phyloP scores from a whole-genome alignment of 1,140 invertebrate genomes.

The Zaprionus inermis region DNA sequence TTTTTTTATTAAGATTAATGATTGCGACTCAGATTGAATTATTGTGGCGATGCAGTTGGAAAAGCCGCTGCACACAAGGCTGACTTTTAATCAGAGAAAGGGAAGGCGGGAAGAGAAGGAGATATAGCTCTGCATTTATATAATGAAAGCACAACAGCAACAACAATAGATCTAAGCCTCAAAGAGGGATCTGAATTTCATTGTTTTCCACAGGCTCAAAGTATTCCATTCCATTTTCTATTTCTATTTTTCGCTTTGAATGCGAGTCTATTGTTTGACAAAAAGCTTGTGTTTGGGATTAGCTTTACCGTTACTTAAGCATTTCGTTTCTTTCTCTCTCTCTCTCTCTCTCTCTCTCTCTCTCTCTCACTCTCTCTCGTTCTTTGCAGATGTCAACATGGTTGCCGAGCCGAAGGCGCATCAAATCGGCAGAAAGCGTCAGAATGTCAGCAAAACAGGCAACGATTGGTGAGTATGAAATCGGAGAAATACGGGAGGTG shows the following conservation, averaged over 20 bases:
- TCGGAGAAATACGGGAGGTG: too few relatives aligned
- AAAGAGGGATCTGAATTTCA: constrained; percentile 33
- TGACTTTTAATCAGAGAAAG: constrained; percentile 61
- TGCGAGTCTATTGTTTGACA: constrained; percentile 11
- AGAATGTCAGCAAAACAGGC: constrained; percentile 91
- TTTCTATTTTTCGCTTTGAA: constrained; percentile 2
- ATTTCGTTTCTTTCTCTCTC: constrained; percentile 17
- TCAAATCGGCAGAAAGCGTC: constrained; percentile 91
- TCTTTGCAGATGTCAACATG: constrained; percentile 87
- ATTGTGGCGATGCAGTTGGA: constrained; percentile 53
- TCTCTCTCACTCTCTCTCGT: constrained; percentile 17
- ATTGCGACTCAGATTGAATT: constrained; percentile 66
- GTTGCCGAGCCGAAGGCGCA: constrained; percentile 93
- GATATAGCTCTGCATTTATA: constrained; percentile 62
- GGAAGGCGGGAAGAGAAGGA: neutral
- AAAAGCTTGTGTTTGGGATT: constrained; percentile 40
- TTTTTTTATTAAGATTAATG: constrained; percentile 80
- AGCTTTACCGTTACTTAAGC: constrained; percentile 12
- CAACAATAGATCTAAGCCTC: constrained; percentile 25
- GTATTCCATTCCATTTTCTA: neutral
- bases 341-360: constrained; percentile 13
- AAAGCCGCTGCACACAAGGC: constrained; percentile 32
- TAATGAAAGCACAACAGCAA: constrained; percentile 62
- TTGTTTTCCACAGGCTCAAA: constrained; percentile 26
- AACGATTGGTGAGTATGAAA: constrained; percentile 90